Conservation (phyloP, 2,888 invertebrate species). For the Candidula unifasciata region DNA sequence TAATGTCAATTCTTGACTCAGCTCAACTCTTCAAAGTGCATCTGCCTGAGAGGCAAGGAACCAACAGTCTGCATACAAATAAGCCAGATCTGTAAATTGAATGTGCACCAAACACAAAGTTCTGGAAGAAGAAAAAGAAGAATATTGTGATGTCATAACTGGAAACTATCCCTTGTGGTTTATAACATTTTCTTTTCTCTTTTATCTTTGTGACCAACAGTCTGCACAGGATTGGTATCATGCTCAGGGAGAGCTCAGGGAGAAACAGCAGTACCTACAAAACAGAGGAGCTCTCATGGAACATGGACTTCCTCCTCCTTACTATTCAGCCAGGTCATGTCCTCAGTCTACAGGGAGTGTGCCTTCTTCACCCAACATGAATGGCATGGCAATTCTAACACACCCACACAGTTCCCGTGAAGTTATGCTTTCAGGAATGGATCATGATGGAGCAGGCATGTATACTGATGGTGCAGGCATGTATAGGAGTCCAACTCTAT, state of each 20-base stretch:
- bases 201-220: slow-evolving; percentile 77
- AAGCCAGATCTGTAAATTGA: too few relatives aligned
- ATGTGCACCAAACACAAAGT: too few relatives aligned
- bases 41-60: too few relatives aligned
- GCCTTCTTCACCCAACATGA: slow-evolving; percentile 66
- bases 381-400: slow-evolving; percentile 58
- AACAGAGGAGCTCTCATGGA: slow-evolving; percentile 57
- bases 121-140: too few relatives aligned
- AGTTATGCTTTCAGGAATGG: slow-evolving; percentile 58
- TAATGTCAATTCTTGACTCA: not conserved
- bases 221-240: slow-evolving; percentile 94
- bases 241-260: slow-evolving; percentile 86
- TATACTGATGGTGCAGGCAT: slow-evolving; percentile 37
- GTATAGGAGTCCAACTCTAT: slow-evolving; percentile 51
- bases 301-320: slow-evolving; percentile 69
- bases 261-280: slow-evolving; percentile 55
- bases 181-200: not conserved
- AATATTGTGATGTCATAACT: not conserved
- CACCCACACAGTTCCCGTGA: slow-evolving; percentile 53
- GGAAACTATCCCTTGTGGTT: not conserved
- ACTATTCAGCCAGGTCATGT: slow-evolving; percentile 71
- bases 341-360: slow-evolving; percentile 71
- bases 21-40: too few relatives aligned
- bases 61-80: too few relatives aligned
- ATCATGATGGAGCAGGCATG: slow-evolving; percentile 52